Percentiles rank a stretch among this genome's conserved stretches.
phyloP scores from a whole-genome alignment of 1,140 invertebrate genomes.

The Dendrolimus punctatus region DNA sequence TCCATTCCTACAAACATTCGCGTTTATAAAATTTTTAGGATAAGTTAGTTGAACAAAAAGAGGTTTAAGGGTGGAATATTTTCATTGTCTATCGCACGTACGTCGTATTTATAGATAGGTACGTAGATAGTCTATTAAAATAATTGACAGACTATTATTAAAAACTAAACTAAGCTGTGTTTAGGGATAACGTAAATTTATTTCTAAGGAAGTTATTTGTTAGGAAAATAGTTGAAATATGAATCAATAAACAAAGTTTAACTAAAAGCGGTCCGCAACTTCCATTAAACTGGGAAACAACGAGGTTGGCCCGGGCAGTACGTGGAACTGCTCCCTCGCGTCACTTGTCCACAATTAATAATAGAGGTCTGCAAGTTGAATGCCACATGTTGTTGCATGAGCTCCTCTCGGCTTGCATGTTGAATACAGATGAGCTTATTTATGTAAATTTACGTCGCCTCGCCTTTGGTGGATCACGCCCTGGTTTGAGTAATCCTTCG shows the following conservation, averaged over 20 bases:
- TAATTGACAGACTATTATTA: too few relatives aligned
- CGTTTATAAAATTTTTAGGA: too few relatives aligned
- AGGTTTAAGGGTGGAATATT: too few relatives aligned
- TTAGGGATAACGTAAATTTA: too few relatives aligned
- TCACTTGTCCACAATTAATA: slow-evolving; percentile 59
- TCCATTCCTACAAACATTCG: too few relatives aligned
- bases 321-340: slow-evolving; percentile 27
- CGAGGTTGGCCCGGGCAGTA: slow-evolving; percentile 16
- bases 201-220: not conserved
- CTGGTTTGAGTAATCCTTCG: slow-evolving; percentile 41
- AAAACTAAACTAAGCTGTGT: too few relatives aligned
- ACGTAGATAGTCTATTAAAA: too few relatives aligned
- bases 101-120: too few relatives aligned
- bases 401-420: slow-evolving; percentile 43
- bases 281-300: slow-evolving; percentile 39
- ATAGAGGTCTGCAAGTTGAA: slow-evolving; percentile 55
- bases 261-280: slow-evolving; percentile 19
- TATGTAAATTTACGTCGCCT: slow-evolving; percentile 59
- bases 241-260: slow-evolving; percentile 12
- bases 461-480: slow-evolving; percentile 37
- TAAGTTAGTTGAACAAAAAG: too few relatives aligned
- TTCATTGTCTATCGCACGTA: too few relatives aligned
- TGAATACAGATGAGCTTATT: slow-evolving; percentile 67
- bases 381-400: slow-evolving; percentile 62
- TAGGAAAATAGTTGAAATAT: not conserved